phyloP scores from a whole-genome alignment of 2,888 invertebrate species.

The Drosophila pegasa region DNA sequence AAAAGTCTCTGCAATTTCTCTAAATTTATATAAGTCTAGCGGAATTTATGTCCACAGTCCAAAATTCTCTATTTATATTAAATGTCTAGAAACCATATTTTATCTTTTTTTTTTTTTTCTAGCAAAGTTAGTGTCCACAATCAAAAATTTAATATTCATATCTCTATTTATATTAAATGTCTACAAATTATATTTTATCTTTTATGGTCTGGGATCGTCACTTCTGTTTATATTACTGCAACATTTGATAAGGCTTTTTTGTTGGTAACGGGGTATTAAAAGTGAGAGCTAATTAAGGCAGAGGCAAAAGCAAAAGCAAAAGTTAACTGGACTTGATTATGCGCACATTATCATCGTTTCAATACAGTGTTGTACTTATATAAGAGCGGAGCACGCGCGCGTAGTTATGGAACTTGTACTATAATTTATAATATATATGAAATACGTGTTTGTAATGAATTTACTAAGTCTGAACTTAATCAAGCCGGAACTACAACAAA shows the following conservation, averaged over 20 bases:
- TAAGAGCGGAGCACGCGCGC: conserved; percentile 38
- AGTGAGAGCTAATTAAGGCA: conserved; percentile 25
- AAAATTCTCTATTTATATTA: too few species aligned
- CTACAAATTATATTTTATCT: neutral
- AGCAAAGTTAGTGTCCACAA: too few species aligned
- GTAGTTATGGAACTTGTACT: neutral
- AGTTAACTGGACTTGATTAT: conserved; percentile 17
- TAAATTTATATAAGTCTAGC: too few species aligned
- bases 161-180: neutral
- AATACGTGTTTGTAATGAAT: conserved; percentile 7
- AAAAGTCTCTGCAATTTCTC: neutral
- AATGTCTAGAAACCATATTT: too few species aligned
- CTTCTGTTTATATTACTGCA: neutral
- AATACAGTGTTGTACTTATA: conserved; percentile 36
- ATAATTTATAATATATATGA: neutral
- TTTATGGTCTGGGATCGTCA: neutral
- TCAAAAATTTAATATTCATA: neutral
- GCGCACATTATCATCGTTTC: conserved; percentile 31
- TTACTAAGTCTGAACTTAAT: conserved; percentile 26
- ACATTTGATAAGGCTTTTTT: neutral
- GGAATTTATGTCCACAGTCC: too few species aligned
- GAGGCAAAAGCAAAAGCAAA: conserved; percentile 26
- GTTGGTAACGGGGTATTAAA: conserved; percentile 20
- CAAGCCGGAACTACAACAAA: conserved; percentile 40
- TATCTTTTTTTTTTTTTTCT: too few species aligned